A percentile compares a stretch with the other conserved stretches of the same genome.
Evolutionary conservation across 2,797 vertebrate species (phyloP).

Genomic region (Phrynocephalus vlangalii): DNA sequence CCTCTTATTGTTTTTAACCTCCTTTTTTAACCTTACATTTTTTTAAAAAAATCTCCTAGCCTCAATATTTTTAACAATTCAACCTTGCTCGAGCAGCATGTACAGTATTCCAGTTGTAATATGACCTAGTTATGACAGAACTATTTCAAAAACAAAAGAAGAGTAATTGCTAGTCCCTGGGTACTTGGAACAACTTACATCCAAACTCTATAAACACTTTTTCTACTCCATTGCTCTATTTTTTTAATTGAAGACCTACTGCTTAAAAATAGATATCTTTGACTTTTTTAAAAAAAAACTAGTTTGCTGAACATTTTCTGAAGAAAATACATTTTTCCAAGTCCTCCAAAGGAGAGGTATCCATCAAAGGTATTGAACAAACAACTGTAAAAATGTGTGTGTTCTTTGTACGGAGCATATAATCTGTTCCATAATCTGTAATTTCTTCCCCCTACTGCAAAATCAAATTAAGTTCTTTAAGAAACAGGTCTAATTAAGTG

Average conservation of each 20-base stretch:
- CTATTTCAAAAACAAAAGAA: neutral
- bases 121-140: neutral
- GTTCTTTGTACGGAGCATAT: slow-evolving; percentile 56
- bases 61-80: too few relatives aligned
- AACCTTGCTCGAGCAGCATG: too few relatives aligned
- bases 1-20: too few relatives aligned
- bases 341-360: neutral
- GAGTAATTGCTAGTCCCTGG: neutral
- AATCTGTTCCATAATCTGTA: slow-evolving; percentile 63
- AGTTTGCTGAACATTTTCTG: neutral
- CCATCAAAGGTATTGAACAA: slow-evolving; percentile 45
- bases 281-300: neutral
- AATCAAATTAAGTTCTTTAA: slow-evolving; percentile 70
- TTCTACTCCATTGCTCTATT: too few relatives aligned
- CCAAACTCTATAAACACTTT: neutral
- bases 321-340: rapidly evolving
- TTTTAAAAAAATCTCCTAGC: too few relatives aligned
- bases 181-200: neutral
- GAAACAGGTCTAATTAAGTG: slow-evolving; percentile 66
- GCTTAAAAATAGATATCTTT: neutral
- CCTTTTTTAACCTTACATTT: too few relatives aligned
- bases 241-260: neutral
- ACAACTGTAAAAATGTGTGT: slow-evolving; percentile 62
- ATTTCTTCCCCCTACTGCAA: slow-evolving; percentile 58
- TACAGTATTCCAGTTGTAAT: too few relatives aligned